phyloP scores from a whole-genome alignment of 2,113 vertebrate species.

The Oreochromis niloticus region DNA sequence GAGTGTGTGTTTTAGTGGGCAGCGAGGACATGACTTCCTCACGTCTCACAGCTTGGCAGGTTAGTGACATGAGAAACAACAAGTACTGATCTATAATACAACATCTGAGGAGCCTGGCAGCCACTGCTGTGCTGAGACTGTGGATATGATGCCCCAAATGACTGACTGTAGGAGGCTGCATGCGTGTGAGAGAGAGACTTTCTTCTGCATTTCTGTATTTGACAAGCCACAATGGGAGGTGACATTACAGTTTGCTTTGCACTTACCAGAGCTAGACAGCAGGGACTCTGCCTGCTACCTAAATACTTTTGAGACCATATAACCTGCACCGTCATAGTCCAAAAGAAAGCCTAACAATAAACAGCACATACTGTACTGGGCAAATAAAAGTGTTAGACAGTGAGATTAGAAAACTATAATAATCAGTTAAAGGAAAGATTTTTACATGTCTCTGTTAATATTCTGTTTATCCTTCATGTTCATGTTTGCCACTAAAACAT shows the following conservation, averaged over 20 bases:
- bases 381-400: background rate
- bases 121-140: background rate
- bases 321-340: background rate
- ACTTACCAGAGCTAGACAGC: background rate
- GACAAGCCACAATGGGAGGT: background rate
- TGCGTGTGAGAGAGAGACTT: background rate
- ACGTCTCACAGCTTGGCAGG: background rate
- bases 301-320: background rate
- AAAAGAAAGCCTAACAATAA: background rate
- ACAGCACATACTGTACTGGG: background rate
- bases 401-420: background rate
- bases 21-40: background rate
- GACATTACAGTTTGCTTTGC: background rate
- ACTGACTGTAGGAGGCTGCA: background rate
- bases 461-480: background rate
- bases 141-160: constrained; percentile 8
- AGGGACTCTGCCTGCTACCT: background rate
- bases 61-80: background rate
- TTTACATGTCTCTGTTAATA: background rate
- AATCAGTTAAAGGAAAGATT: background rate
- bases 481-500: background rate
- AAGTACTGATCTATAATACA: constrained; percentile 15
- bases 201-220: background rate
- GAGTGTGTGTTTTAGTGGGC: background rate
- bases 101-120: background rate